A percentile compares a stretch with the other conserved stretches of the same genome.
Conservation (phyloP, 2,797 vertebrate species). For the Eremophila alpestris region DNA sequence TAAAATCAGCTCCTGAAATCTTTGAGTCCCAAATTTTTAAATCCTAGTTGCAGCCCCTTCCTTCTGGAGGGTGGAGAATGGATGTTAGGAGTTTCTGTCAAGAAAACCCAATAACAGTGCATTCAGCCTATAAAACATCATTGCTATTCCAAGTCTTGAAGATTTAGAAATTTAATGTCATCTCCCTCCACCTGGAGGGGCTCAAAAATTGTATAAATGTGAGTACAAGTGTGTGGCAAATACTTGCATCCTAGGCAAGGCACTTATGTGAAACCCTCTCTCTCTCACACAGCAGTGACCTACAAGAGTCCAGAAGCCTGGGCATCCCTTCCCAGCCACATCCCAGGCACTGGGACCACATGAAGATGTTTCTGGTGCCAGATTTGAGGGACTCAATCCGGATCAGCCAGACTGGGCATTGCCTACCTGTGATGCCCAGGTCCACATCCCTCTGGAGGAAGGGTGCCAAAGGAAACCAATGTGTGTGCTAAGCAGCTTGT, state of each 20-base stretch:
- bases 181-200: neutral
- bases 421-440: fast-evolving
- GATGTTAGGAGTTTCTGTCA: neutral
- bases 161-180: neutral
- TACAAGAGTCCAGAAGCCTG: neutral
- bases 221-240: neutral
- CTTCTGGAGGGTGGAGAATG: neutral
- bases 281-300: neutral
- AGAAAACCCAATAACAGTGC: neutral
- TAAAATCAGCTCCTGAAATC: neutral
- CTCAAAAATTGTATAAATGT: neutral
- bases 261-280: neutral
- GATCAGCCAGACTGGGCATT: neutral
- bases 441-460: neutral
- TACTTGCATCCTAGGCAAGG: neutral
- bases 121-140: neutral
- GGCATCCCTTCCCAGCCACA: neutral
- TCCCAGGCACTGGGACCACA: no score
- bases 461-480: fast-evolving
- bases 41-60: neutral
- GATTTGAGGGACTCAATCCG: neutral
- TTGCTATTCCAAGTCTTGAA: neutral
- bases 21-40: neutral
- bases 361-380: neutral
- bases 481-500: fast-evolving